Conservation (phyloP, 2,888 invertebrate genomes). For the Nomada goodeniana region DNA sequence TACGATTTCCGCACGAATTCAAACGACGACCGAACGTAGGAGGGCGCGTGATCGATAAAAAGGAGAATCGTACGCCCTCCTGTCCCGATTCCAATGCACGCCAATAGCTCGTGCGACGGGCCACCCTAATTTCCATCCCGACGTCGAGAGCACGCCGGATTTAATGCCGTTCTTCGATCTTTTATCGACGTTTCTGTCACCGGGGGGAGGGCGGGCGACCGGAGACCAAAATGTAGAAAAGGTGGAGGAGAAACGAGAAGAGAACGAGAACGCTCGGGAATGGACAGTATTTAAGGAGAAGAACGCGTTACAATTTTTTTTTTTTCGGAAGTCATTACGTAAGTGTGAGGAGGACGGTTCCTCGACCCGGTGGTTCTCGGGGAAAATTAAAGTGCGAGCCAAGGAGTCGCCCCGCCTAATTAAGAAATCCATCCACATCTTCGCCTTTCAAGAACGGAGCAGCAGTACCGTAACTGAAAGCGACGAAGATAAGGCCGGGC, state of each 20-base stretch:
- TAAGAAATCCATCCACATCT: constrained; percentile 72
- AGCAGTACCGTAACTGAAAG: constrained; percentile 33
- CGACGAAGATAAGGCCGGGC: constrained; percentile 49
- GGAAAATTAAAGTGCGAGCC: constrained; percentile 64
- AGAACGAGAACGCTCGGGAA: neutral
- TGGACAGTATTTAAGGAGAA: neutral
- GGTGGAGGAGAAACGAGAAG: no score
- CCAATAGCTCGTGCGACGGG: constrained; percentile 49
- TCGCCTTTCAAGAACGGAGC: constrained; percentile 66
- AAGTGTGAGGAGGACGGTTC: constrained; percentile 24
- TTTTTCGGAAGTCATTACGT: constrained; percentile 54
- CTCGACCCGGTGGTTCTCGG: constrained; percentile 23
- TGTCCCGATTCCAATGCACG: constrained; percentile 50
- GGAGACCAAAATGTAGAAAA: no score
- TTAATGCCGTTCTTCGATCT: constrained; percentile 14
- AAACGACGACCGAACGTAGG: constrained; percentile 23
- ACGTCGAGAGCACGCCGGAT: constrained; percentile 24
- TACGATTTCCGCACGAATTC: constrained; percentile 63
- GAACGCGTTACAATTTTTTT: constrained; percentile 50
- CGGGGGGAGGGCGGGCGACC: no score
- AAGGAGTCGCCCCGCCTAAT: constrained; percentile 65
- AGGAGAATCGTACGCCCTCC: constrained; percentile 22
- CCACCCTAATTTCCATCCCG: constrained; percentile 48
- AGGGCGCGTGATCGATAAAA: constrained; percentile 53
- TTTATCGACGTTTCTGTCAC: constrained; percentile 29